Conservation (phyloP, 2,113 vertebrate species). For the Asarcornis scutulata region DNA sequence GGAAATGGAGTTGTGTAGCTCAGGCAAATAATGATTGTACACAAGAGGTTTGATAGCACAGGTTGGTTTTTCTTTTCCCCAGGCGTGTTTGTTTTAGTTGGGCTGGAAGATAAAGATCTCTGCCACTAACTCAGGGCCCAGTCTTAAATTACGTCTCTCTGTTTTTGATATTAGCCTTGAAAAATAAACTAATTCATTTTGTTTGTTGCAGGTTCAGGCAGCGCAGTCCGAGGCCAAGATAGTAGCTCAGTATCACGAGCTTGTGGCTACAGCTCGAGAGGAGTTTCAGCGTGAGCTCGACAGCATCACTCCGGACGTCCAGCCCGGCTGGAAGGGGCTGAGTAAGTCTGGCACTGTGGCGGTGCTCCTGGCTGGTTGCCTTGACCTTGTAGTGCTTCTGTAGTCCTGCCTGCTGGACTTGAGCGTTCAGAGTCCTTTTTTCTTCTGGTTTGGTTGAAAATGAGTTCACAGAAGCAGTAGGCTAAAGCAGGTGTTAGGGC, state of each 20-base stretch:
- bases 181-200: background rate
- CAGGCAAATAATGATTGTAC: background rate
- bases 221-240: conserved; percentile 93
- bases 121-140: background rate
- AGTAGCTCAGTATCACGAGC: conserved; percentile 92
- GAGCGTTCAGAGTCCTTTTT: background rate
- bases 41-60: background rate
- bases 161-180: background rate
- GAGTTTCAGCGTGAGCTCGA: conserved; percentile 93
- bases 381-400: background rate
- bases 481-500: background rate
- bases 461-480: background rate
- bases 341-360: conserved; percentile 80
- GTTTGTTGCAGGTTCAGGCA: conserved; percentile 83
- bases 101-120: rapidly evolving
- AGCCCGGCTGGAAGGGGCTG: conserved; percentile 93
- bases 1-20: background rate
- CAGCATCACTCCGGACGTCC: conserved; percentile 92
- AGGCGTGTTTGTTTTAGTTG: background rate
- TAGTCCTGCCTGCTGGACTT: rapidly evolving
- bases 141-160: background rate
- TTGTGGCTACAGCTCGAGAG: conserved; percentile 89
- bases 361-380: background rate
- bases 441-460: background rate
- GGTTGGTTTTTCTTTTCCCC: background rate